Conservation (phyloP, 2,113 vertebrate genomes). For the Eleginops maclovinus region DNA sequence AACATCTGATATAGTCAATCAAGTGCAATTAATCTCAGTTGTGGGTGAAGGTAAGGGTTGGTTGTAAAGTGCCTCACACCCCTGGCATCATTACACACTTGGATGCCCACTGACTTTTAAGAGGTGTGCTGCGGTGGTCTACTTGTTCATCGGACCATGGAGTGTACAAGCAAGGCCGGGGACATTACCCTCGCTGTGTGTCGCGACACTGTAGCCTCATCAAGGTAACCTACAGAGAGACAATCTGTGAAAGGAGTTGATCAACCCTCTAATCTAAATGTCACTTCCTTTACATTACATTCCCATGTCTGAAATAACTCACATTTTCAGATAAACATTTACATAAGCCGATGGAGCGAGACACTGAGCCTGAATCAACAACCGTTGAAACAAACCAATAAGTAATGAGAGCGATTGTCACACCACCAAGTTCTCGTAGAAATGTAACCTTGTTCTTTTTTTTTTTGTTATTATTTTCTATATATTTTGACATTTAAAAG, state of each 20-base stretch:
- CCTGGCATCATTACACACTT: conserved; percentile 74
- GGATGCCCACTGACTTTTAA: conserved; percentile 71
- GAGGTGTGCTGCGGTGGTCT: conserved; percentile 68
- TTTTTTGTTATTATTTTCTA: neutral
- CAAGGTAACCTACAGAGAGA: conserved; percentile 64
- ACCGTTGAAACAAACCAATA: neutral
- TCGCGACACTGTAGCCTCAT: conserved; percentile 68
- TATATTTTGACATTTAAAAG: neutral
- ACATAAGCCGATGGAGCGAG: neutral
- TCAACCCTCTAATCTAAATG: conserved; percentile 45
- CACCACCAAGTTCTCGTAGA: neutral
- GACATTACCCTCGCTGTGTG: conserved; percentile 75
- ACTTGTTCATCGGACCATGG: conserved; percentile 77
- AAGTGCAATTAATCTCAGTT: conserved; percentile 80
- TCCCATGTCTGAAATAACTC: neutral
- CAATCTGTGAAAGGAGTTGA: conserved; percentile 65
- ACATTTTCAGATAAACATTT: neutral
- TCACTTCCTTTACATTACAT: conserved; percentile 26
- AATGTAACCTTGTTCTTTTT: no score
- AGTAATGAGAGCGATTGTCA: no score
- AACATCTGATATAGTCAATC: conserved; percentile 77
- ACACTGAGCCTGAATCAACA: neutral
- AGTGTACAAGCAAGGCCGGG: conserved; percentile 76
- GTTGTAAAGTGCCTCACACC: conserved; percentile 70
- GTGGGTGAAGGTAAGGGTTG: conserved; percentile 63